Evolutionary conservation across 2,113 vertebrate genomes (phyloP).

Genomic region (Rhea americana): DNA sequence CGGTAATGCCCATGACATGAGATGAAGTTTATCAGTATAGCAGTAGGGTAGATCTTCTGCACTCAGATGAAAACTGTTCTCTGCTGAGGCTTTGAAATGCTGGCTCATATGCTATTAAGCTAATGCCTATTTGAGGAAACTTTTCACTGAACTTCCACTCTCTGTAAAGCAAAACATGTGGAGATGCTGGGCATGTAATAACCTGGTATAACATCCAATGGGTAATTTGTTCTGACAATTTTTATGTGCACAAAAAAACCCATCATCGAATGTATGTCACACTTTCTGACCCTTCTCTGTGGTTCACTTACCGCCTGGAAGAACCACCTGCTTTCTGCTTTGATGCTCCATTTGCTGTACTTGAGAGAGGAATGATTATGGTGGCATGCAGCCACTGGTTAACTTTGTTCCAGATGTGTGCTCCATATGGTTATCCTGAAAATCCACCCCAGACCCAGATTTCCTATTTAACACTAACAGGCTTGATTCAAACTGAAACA

Average conservation of each 20-base stretch:
- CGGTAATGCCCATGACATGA: background rate
- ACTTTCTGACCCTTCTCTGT: conserved; percentile 50
- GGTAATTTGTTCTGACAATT: conserved; percentile 58
- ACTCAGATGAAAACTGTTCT: background rate
- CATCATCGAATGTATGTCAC: conserved; percentile 9
- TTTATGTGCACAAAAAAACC: background rate
- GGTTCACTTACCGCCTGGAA: conserved; percentile 64
- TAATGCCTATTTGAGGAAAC: background rate
- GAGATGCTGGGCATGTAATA: background rate
- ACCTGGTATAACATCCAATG: background rate
- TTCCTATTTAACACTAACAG: conserved; percentile 26
- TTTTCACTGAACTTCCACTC: background rate
- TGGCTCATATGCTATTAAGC: background rate
- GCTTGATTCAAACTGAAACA: conserved; percentile 26
- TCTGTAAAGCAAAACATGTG: background rate
- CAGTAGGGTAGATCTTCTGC: background rate
- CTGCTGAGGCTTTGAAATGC: background rate
- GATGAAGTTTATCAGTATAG: background rate
- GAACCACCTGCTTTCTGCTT: conserved; percentile 65
- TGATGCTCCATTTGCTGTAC: conserved; percentile 57
- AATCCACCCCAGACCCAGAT: conserved; percentile 14
- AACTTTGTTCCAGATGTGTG: conserved; percentile 60
- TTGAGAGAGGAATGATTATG: conserved; percentile 54
- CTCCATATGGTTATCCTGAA: conserved; percentile 56
- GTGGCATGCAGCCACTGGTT: conserved; percentile 56